Evolutionary conservation across 2,888 invertebrate genomes (phyloP), one percentile per base, ranked within the genome.

Genomic region (Noctua janthina): DNA sequence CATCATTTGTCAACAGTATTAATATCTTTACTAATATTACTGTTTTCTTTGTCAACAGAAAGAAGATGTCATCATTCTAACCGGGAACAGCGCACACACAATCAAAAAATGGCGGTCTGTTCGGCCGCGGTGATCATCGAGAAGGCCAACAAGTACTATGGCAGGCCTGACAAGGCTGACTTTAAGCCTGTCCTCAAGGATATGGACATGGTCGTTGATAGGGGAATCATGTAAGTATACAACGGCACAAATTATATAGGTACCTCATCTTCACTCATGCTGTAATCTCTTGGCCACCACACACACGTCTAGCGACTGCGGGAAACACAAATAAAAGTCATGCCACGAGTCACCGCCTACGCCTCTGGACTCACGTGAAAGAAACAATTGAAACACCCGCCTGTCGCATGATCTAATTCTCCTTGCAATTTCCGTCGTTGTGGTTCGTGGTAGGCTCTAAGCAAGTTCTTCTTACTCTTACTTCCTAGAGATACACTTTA

Each of bases 141-240:
- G 90, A 97, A 97, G 89, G 98, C 98, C 54, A 97, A 95, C 93
- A 98, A 98, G 95, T 97, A 96, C 91, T 98, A 98, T 94, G 98
- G 97, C 74, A 95, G 97, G 68, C 96, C 95, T 80, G 94, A 87
- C 51, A 90, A 90, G 59, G 67, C 87, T 0, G 90, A 90, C 82
- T 89, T 79, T 72, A 90, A 89, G 51, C 88, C 97, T 74, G 97
- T 98, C 76, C 97, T 98, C 59, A 97, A 98, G 87, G 97, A 98
- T 86, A 94, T 98, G 83, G 97, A 98, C 92, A 98, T 98, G 98
- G 98, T 97, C 39, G 98, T 98, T 8, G 97, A 98, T 77, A 97
- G 97, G 89, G 98, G 98, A 69, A 97, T 97, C 82, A 98, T 98
- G 98, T 98, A 94, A 98, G 98, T 98, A 81, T 7, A 11, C 7